Evolutionary conservation across 2,888 invertebrate species (phyloP), one percentile per base, ranked within the genome.

Genomic region (Selenia dentaria): DNA sequence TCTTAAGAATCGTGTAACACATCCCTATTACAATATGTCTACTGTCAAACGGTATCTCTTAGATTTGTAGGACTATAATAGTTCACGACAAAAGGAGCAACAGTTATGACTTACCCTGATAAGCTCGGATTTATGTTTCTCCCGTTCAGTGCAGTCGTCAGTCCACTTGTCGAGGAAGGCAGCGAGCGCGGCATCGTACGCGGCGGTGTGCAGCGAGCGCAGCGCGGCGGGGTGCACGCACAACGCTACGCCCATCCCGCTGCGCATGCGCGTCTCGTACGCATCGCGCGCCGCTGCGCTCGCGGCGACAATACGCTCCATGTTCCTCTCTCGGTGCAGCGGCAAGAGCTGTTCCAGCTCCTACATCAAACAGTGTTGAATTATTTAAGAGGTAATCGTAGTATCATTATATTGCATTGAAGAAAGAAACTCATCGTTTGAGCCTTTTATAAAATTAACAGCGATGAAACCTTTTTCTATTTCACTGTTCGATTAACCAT

Each of bases 161-260:
- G 13, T 6, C 39, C 33, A 26, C 16, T 28, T n/a, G 25, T 22
- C 1, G 8, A 6, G 11, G 11, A 46, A 37, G 14, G 3, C 0
- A 1, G 27, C 20, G 2, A 18, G 2, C 2, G 43, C 48, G 1
- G 25, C 25, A 5, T 1, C 8, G 12, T 2, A 22, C 3, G 47
- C 38, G 6, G 6, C n/a, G 1, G 5, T 8, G 22, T 49, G 51
- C 10, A 22, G 12, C 6, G 6, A 0, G 9, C 6, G 13, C 31
- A 54, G 31, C 13, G 42, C 11, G 0, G 0, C 13, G 3, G 57
- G 52, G 25, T 59, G 54, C 10, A 69, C 14, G 31, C 68, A 69
- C 8, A 39, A 1, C 3, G 28, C 12, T 4, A 6, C 24, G 5
- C 8, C 28, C 12, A 11, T 4, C n/a, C 5, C 28, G n/a, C 9